Base-by-base conservation (phyloP, 2,797 vertebrate species). In the Smutsia gigantea region DNA sequence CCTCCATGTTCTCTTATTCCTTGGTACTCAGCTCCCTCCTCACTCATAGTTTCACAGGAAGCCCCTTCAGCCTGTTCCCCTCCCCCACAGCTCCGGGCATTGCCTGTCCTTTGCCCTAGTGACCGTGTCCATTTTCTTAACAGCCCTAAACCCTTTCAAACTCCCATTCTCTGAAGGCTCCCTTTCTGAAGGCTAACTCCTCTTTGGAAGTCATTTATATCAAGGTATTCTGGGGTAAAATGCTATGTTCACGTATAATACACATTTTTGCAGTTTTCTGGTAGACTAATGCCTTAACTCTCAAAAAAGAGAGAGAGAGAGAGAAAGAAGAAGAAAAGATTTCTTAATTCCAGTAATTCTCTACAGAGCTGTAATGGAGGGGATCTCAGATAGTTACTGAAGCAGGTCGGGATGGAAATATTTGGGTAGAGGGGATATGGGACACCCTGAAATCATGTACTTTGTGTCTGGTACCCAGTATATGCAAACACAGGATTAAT, bases 221-320 rank as follows among this genome's bases (percentile, higher is more conserved):
- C 27, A 39, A 49, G 18, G 19, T 49, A 19, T 77, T 78, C 23
- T 59, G 87, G 55, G 37, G 49, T 75, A 55, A 72, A 13, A 53
- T 64, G 18, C 68, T 78, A n/a, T 57, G 87, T 89, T 89, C 34
- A 10, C 75, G 75, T 78, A 64, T 68, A 37, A 84, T 39, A 39
- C 31, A 9, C 39, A 37, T 91, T 89, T 94, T 69, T 71, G 69
- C 75, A 92, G 21, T 18, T 39, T 74, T 93, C 90, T 63, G 42
- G 27, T 23, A 42, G 17, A 81, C 34, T 46, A 69, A 84, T 94
- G 13, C 57, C 37, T 83, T 87, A 63, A 90, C 23, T 59, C 64
- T 85, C 4, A 68, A 75, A 46, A 68, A 39, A 46, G 39, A 39
- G 39, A 39, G 39, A 46, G 9, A 46, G 46, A 46, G 46, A 46